phyloP scores from a whole-genome alignment of 2,888 invertebrate genomes.

The Parnassius smintheus region DNA sequence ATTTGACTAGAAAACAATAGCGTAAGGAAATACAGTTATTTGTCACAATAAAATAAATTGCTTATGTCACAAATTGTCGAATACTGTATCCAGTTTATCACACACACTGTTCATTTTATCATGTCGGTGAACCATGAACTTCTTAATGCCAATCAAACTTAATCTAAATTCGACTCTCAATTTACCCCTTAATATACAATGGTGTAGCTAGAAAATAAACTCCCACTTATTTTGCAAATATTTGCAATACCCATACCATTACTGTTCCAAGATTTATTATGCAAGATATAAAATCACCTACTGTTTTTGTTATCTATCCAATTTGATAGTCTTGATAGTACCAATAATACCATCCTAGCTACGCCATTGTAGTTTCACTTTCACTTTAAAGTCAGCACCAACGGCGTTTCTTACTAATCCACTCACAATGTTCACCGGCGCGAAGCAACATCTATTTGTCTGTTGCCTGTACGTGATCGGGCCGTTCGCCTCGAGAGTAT shows the following conservation, averaged over 20 bases:
- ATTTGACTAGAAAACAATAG: conserved; percentile 25
- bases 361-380: conserved; percentile 15
- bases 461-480: conserved; percentile 87
- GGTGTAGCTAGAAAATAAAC: conserved; percentile 16
- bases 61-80: neutral
- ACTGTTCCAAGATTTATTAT: neutral
- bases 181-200: neutral
- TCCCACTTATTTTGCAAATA: neutral
- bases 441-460: conserved; percentile 53
- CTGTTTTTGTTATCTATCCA: neutral
- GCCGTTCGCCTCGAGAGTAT: conserved; percentile 87
- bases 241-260: neutral
- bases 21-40: conserved; percentile 3
- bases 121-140: conserved; percentile 1
- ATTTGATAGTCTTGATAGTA: neutral
- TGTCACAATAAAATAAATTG: conserved; percentile 10
- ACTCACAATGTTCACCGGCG: conserved; percentile 18
- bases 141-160: neutral
- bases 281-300: neutral
- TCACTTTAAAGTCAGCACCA: conserved; percentile 39
- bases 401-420: conserved; percentile 43
- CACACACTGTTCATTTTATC: conserved; percentile 9
- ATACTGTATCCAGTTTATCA: conserved; percentile 17
- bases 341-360: conserved; percentile 9
- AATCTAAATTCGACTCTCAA: neutral